Conservation (phyloP, 2,113 vertebrate genomes). For the Camelus bactrianus region DNA sequence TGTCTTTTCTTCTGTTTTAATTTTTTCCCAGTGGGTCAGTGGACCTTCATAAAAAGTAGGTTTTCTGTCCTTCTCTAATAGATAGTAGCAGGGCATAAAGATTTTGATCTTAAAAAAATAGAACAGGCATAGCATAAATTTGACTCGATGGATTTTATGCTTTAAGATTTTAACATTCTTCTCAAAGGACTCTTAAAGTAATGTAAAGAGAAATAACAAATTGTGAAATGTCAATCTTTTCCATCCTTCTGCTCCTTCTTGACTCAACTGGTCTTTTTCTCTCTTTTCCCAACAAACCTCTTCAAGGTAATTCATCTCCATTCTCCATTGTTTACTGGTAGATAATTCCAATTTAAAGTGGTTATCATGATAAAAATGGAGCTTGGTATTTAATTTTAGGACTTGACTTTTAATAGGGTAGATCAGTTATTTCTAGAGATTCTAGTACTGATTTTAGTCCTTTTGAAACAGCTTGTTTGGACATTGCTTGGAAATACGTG, state of each 20-base stretch:
- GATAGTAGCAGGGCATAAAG: neutral
- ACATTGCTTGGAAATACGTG: constrained; percentile 51
- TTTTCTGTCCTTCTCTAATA: neutral
- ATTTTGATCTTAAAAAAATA: constrained; percentile 61
- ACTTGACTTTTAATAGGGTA: constrained; percentile 54
- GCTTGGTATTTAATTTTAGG: constrained; percentile 63
- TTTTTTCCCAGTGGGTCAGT: neutral
- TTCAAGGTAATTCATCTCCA: constrained; percentile 20
- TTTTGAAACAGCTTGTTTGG: constrained; percentile 64
- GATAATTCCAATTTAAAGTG: constrained; percentile 66
- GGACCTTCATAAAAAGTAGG: neutral
- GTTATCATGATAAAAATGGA: constrained; percentile 66
- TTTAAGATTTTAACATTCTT: constrained; percentile 35
- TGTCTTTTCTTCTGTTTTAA: neutral
- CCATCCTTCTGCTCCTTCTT: neutral
- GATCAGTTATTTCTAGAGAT: constrained; percentile 52
- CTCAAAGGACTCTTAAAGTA: constrained; percentile 32
- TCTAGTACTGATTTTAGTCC: constrained; percentile 49
- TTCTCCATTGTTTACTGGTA: constrained; percentile 50
- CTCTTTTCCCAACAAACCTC: constrained; percentile 13
- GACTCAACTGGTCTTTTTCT: constrained; percentile 6
- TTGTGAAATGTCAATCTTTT: constrained; percentile 24
- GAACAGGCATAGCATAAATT: constrained; percentile 30
- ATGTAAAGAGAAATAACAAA: constrained; percentile 29
- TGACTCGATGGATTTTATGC: constrained; percentile 50